phyloP scores from a whole-genome alignment of 2,113 vertebrate genomes.

The Leptocoma aspasia region DNA sequence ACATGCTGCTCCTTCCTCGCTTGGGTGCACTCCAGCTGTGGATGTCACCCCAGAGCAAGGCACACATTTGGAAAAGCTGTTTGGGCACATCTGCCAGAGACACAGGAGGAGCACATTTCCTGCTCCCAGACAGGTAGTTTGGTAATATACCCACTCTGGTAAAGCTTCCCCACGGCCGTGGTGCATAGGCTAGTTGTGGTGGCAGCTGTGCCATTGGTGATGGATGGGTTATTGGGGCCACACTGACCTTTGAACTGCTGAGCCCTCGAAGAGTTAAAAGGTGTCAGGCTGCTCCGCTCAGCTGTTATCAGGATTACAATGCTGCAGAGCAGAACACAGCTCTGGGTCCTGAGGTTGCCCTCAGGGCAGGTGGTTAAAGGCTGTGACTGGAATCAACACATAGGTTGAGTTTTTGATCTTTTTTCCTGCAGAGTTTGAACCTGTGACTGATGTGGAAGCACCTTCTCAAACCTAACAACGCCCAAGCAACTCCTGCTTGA shows the following conservation, averaged over 20 bases:
- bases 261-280: not conserved
- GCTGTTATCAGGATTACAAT: not conserved
- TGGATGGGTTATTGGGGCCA: not conserved
- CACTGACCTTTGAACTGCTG: not conserved
- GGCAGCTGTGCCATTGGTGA: not conserved
- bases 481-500: not conserved
- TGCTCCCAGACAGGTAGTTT: not conserved
- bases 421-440: not conserved
- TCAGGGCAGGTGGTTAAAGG: not conserved
- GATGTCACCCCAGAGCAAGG: not conserved
- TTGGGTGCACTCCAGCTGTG: not conserved
- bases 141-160: accelerated
- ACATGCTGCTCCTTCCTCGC: not conserved
- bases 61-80: not conserved
- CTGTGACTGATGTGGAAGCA: not conserved
- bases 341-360: not conserved
- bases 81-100: not conserved
- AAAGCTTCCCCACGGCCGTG: not conserved
- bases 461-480: not conserved
- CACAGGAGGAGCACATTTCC: not conserved
- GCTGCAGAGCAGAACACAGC: not conserved
- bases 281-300: not conserved
- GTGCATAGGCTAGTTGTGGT: not conserved
- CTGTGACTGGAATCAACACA: not conserved
- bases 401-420: not conserved